Conservation (phyloP, 2,888 invertebrate genomes). For the Prosopocoilus inquinatus region DNA sequence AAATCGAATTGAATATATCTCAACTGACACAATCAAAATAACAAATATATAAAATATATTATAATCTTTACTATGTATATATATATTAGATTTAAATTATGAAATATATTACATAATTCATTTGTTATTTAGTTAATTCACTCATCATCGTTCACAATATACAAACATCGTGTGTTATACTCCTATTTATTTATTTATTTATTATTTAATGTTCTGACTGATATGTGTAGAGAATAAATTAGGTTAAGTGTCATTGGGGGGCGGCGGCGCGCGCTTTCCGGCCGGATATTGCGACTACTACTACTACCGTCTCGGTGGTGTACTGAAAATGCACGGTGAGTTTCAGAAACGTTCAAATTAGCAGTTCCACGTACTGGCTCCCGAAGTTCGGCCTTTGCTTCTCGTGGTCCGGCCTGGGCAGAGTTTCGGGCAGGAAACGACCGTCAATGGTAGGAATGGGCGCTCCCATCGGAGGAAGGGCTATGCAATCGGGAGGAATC, state of each 20-base stretch:
- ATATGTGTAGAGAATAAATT: constrained; percentile 8
- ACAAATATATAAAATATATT: constrained; percentile 38
- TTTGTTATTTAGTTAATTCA: too few species aligned
- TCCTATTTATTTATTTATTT: background rate
- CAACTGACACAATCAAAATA: constrained; percentile 11
- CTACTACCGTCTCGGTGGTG: too few species aligned
- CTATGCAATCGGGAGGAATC: constrained; percentile 48
- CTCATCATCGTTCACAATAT: constrained; percentile 6
- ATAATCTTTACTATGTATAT: constrained; percentile 16
- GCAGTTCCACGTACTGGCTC: constrained; percentile 47
- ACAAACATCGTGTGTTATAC: background rate
- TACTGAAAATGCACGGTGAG: too few species aligned
- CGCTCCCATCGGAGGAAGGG: constrained; percentile 39
- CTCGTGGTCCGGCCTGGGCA: constrained; percentile 40
- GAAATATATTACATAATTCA: constrained; percentile 27
- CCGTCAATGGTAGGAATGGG: constrained; percentile 42
- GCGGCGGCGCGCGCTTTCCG: too few species aligned
- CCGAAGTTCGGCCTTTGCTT: constrained; percentile 41
- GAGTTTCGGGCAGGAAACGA: constrained; percentile 39
- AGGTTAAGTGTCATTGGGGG: constrained; percentile 17
- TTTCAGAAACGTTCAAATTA: constrained; percentile 23
- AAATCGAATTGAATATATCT: constrained; percentile 32
- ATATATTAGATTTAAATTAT: constrained; percentile 35
- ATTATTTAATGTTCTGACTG: constrained; percentile 6
- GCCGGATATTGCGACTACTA: too few species aligned